Percentiles rank a stretch among this genome's conserved stretches.
Evolutionary conservation across 2,888 invertebrate species (phyloP).

Genomic region (Andrena bucephala): DNA sequence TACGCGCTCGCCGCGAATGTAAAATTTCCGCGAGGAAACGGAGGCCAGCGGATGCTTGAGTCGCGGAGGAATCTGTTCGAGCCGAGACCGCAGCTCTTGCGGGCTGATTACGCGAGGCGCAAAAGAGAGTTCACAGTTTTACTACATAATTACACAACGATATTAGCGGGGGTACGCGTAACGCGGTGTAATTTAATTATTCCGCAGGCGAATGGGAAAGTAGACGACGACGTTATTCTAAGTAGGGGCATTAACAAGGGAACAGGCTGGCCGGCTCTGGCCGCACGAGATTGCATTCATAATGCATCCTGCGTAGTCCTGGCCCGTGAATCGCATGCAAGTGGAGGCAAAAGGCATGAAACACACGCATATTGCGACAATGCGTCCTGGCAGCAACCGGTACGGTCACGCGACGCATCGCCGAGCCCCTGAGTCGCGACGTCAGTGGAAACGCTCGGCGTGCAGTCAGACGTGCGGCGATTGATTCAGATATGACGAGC

Average conservation of each 20-base stretch:
- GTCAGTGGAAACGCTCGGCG: slow-evolving; percentile 23
- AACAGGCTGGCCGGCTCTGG: neutral
- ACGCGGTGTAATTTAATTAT: slow-evolving; percentile 45
- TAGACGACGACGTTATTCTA: slow-evolving; percentile 28
- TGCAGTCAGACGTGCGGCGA: slow-evolving; percentile 11
- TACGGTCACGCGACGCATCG: slow-evolving; percentile 33
- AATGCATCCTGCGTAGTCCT: slow-evolving; percentile 34
- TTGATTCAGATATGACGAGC: neutral
- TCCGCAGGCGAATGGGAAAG: slow-evolving; percentile 8
- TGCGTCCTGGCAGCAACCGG: slow-evolving; percentile 25
- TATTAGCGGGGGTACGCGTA: slow-evolving; percentile 17
- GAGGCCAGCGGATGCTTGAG: neutral
- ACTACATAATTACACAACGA: slow-evolving; percentile 14
- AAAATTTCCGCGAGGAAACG: neutral
- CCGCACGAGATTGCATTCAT: slow-evolving; percentile 48
- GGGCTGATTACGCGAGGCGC: neutral
- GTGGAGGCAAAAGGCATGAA: slow-evolving; percentile 51
- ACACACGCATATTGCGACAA: slow-evolving; percentile 33
- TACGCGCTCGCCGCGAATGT: neutral
- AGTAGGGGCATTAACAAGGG: slow-evolving; percentile 38
- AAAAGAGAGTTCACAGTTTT: slow-evolving; percentile 17
- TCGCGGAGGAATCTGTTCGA: neutral
- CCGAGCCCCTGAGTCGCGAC: neutral
- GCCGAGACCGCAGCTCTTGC: neutral
- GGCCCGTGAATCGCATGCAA: slow-evolving; percentile 41